Percentiles rank a stretch among this genome's conserved stretches.
Conservation (phyloP, 2,797 vertebrate species). For the Spinus pinus region DNA sequence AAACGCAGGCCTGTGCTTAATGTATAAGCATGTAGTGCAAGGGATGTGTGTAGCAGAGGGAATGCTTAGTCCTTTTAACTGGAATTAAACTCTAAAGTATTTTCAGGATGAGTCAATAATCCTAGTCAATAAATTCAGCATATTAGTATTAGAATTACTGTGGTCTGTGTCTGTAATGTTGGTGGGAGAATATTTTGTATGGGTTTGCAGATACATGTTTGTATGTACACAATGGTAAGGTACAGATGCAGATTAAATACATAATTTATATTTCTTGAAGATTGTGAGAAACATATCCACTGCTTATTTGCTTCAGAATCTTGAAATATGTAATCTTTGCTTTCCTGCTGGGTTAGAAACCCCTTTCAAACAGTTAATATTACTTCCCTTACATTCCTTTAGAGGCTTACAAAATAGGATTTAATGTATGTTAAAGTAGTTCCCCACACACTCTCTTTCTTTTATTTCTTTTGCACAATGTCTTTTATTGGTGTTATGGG, state of each 20-base stretch:
- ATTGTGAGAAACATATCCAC: not conserved
- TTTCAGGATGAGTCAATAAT: not conserved
- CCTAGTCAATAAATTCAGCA: not conserved
- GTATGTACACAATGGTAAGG: not conserved
- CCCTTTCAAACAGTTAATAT: constrained; percentile 15
- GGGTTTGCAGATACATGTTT: not conserved
- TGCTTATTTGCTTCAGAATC: not conserved
- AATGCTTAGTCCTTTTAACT: not conserved
- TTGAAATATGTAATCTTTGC: not conserved
- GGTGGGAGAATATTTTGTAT: not conserved
- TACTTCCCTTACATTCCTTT: constrained; percentile 19
- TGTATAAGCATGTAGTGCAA: rapidly evolving
- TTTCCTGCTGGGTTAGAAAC: not conserved
- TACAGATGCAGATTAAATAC: not conserved
- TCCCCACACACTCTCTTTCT: not conserved
- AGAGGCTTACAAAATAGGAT: not conserved
- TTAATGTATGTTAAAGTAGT: constrained; percentile 18
- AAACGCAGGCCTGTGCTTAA: not conserved
- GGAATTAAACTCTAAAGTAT: not conserved
- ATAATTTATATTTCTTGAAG: not conserved
- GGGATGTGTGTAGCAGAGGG: not conserved
- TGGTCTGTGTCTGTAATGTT: not conserved
- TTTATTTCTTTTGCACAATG: not conserved
- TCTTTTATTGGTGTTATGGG: not conserved
- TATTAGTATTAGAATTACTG: not conserved